phyloP scores from a whole-genome alignment of 2,113 vertebrate species.

The Pluvialis apricaria region DNA sequence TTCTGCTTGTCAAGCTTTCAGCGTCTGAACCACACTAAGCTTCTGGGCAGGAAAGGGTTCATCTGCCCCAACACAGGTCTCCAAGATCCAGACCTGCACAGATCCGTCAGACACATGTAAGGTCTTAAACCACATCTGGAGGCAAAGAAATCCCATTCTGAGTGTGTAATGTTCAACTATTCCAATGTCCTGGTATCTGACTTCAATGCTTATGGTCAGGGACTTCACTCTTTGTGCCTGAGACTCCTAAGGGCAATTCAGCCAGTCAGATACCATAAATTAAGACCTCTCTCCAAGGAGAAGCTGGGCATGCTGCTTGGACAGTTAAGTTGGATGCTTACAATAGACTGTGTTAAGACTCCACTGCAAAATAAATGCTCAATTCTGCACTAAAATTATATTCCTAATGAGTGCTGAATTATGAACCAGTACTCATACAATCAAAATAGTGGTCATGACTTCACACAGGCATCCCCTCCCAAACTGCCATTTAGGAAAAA shows the following conservation, averaged over 20 bases:
- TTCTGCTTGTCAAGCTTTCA: not conserved
- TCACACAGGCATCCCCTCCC: not conserved
- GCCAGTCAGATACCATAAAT: not conserved
- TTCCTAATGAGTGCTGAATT: not conserved
- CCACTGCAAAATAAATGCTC: not conserved
- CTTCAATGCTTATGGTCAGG: rapidly evolving
- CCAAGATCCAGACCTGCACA: not conserved
- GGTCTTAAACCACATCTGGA: not conserved
- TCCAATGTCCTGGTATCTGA: not conserved
- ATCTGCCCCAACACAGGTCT: not conserved
- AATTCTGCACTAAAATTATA: not conserved
- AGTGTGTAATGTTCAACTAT: not conserved
- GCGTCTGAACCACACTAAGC: not conserved
- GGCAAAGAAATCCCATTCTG: not conserved
- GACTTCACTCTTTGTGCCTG: not conserved
- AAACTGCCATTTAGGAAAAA: not conserved
- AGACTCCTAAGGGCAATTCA: not conserved
- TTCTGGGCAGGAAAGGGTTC: not conserved
- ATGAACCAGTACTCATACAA: not conserved
- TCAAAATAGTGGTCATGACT: not conserved
- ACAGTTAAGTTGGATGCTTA: not conserved
- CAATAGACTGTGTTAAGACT: not conserved
- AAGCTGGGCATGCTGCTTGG: not conserved
- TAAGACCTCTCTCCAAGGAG: not conserved
- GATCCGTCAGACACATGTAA: not conserved